Conservation (phyloP, 2,888 invertebrate genomes). For the Agrochola circellaris region DNA sequence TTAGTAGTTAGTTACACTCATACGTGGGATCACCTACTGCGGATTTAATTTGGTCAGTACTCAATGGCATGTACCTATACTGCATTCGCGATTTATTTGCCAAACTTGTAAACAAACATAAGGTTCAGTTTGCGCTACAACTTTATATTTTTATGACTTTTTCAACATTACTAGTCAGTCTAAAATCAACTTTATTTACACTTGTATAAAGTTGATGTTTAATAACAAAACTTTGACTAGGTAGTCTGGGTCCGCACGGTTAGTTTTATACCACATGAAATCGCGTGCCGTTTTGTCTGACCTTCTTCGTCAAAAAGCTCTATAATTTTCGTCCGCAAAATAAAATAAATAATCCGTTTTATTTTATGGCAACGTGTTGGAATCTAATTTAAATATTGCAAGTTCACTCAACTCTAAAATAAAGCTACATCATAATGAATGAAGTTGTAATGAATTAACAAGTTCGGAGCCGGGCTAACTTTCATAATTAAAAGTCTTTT, state of each 20-base stretch:
- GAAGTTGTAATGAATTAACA: constrained; percentile 79
- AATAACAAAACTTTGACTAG: background rate
- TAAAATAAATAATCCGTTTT: constrained; percentile 36
- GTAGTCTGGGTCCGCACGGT: background rate
- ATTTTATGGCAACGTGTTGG: constrained; percentile 37
- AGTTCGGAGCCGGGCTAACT: constrained; percentile 67
- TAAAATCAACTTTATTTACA: no score
- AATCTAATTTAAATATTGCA: constrained; percentile 73
- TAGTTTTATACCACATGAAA: constrained; percentile 24
- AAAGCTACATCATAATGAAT: constrained; percentile 75
- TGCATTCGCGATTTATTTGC: no score
- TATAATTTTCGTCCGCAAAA: constrained; percentile 21
- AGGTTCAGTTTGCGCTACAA: no score
- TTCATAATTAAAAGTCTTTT: constrained; percentile 72
- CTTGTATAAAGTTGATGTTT: no score
- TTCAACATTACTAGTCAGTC: no score
- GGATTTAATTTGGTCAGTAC: no score
- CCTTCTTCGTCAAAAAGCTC: constrained; percentile 37
- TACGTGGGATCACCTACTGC: no score
- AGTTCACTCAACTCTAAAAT: constrained; percentile 70
- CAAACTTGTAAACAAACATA: no score
- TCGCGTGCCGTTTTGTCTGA: constrained; percentile 32
- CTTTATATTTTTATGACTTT: no score
- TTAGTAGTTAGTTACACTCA: no score
- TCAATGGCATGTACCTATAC: background rate